A percentile compares a stretch with the other conserved stretches of the same genome.
These are phyloP conservation scores for Drosophila anomalata DNA, from an alignment of 2,888 invertebrate species.

Conservation along the genomic window DNA sequence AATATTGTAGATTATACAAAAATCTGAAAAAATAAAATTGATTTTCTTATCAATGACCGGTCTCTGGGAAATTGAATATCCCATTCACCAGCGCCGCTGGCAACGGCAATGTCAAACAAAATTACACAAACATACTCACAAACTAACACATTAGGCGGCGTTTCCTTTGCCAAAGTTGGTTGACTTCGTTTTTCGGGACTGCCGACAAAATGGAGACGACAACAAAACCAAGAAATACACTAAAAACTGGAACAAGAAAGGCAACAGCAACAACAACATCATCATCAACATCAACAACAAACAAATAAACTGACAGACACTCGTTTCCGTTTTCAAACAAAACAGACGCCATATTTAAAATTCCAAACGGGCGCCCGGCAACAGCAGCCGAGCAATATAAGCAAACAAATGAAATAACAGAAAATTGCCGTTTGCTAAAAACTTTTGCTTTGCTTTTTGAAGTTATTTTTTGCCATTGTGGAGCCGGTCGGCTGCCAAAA, in stretches of 20 bases:
- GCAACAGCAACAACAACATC: slow-evolving; percentile 43
- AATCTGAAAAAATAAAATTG: slow-evolving; percentile 1
- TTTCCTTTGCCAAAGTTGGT: slow-evolving; percentile 76
- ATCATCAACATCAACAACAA: slow-evolving; percentile 50
- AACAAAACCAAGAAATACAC: slow-evolving; percentile 9
- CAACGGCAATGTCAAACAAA: slow-evolving; percentile 44
- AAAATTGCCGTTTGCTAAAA: slow-evolving; percentile 58
- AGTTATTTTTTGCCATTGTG: slow-evolving; percentile 25
- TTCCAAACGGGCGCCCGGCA: slow-evolving; percentile 65
- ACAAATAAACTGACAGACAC: slow-evolving; percentile 78
- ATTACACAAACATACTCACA: slow-evolving; percentile 37
- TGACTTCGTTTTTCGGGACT: slow-evolving; percentile 75
- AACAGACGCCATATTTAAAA: slow-evolving; percentile 80
- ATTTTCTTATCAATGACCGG: background rate
- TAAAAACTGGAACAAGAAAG: slow-evolving; percentile 4
- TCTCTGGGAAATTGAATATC: slow-evolving; percentile 23
- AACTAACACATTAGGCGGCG: slow-evolving; percentile 76
- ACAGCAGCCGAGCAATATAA: slow-evolving; percentile 33
- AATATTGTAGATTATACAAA: background rate
- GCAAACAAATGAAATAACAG: slow-evolving; percentile 72
- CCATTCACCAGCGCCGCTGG: slow-evolving; percentile 55
- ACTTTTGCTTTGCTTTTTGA: slow-evolving; percentile 58
- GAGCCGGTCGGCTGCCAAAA: slow-evolving; percentile 9
- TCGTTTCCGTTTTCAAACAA: slow-evolving; percentile 80
- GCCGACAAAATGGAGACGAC: slow-evolving; percentile 41